Percentiles rank a stretch among this genome's conserved stretches.
These are phyloP conservation scores for Sebastes dallii DNA, from an alignment of 2,797 vertebrate species.

Conservation along the genomic window DNA sequence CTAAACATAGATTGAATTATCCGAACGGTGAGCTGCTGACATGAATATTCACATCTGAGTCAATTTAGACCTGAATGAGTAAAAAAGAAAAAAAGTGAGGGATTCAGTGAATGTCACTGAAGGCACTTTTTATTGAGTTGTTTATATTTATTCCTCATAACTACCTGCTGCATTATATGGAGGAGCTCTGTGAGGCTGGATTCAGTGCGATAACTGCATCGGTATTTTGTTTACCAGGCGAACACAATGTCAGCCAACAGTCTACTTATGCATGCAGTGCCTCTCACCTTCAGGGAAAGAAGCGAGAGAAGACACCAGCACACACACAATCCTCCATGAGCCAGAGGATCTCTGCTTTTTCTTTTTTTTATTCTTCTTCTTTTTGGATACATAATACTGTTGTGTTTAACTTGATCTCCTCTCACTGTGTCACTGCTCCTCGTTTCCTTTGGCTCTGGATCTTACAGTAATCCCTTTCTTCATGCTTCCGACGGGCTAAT, in stretches of 20 bases:
- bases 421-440: conserved; percentile 67
- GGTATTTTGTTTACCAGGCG: conserved; percentile 51
- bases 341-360: conserved; percentile 46
- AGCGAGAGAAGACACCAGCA: conserved; percentile 48
- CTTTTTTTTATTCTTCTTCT: not conserved
- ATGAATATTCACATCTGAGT: conserved; percentile 31
- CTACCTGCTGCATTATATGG: conserved; percentile 16
- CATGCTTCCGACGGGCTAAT: conserved; percentile 69
- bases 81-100: not conserved
- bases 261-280: conserved; percentile 44
- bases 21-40: conserved; percentile 18
- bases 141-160: conserved; percentile 38
- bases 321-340: conserved; percentile 48
- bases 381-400: conserved; percentile 56
- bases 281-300: conserved; percentile 66
- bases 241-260: conserved; percentile 54
- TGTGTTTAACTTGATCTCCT: conserved; percentile 61
- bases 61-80: conserved; percentile 12
- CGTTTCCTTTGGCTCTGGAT: conserved; percentile 61
- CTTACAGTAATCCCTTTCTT: conserved; percentile 72
- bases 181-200: conserved; percentile 35
- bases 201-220: conserved; percentile 29
- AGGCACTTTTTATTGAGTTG: conserved; percentile 53
- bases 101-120: conserved; percentile 29
- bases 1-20: conserved; percentile 18